phyloP scores from a whole-genome alignment of 1,140 invertebrate species.

The Ceratina calcarata region DNA sequence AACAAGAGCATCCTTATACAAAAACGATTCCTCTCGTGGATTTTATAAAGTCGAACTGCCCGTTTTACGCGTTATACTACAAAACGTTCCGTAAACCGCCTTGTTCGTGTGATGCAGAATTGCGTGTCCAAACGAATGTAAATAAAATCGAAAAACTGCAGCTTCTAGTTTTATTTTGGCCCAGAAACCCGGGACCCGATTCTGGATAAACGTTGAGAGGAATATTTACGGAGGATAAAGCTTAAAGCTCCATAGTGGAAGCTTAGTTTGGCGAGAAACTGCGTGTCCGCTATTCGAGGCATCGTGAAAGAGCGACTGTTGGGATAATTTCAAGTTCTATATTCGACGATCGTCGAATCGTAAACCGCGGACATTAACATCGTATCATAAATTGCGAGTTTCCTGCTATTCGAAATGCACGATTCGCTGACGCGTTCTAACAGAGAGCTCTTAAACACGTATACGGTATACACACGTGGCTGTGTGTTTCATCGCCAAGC shows the following conservation, averaged over 20 bases:
- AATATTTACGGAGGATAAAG: neutral
- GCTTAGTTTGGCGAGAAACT: too few species aligned
- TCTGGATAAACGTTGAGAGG: neutral
- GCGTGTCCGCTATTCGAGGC: neutral
- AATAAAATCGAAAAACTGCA: neutral
- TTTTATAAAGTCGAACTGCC: neutral
- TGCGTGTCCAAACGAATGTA: neutral
- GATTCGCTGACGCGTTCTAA: neutral
- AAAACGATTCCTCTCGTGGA: neutral
- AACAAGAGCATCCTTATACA: neutral
- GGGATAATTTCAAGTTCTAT: neutral
- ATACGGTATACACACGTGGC: neutral
- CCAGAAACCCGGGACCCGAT: neutral
- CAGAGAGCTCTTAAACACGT: neutral
- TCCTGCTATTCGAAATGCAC: neutral
- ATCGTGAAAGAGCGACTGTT: too few species aligned
- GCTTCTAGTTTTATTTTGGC: neutral
- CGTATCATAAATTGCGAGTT: neutral
- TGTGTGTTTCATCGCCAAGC: neutral
- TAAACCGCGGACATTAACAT: slow-evolving; percentile 22
- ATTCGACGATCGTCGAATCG: neutral
- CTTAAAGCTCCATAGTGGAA: too few species aligned
- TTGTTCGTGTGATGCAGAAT: neutral
- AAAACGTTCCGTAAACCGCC: neutral
- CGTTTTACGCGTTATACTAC: neutral